Conservation (phyloP, 2,113 vertebrate genomes). For the Poecilia latipinna region DNA sequence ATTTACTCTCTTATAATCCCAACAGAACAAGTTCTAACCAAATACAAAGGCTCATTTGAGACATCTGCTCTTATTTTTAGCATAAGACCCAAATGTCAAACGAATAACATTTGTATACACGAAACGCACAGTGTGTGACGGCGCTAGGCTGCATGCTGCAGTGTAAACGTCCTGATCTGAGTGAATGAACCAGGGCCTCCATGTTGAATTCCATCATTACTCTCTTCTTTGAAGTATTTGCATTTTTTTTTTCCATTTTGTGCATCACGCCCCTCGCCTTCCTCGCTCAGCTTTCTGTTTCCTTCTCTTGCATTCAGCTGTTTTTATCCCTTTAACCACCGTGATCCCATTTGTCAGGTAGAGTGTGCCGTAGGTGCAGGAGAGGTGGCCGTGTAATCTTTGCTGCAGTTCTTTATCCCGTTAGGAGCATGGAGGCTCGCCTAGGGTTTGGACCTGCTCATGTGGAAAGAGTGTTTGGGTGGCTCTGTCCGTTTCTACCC, state of each 20-base stretch:
- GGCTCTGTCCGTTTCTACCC: constrained; percentile 67
- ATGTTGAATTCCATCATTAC: constrained; percentile 64
- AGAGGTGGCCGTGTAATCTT: constrained; percentile 78
- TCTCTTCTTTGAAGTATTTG: constrained; percentile 68
- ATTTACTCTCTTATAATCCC: constrained; percentile 4
- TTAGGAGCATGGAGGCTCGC: constrained; percentile 66
- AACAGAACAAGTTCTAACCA: neutral
- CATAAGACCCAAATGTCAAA: constrained; percentile 37
- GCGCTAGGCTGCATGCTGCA: constrained; percentile 38
- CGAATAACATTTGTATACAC: constrained; percentile 33
- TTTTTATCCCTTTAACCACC: constrained; percentile 78
- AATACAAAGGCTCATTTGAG: constrained; percentile 37
- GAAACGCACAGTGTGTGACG: constrained; percentile 39
- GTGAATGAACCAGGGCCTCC: constrained; percentile 47
- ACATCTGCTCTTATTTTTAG: constrained; percentile 37
- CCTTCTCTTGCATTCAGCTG: constrained; percentile 63
- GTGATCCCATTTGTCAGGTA: constrained; percentile 82
- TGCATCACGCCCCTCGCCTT: constrained; percentile 24
- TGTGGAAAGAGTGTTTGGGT: constrained; percentile 77
- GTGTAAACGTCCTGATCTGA: constrained; percentile 52
- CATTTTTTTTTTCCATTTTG: constrained; percentile 46
- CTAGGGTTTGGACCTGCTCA: constrained; percentile 70
- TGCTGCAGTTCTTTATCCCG: constrained; percentile 77
- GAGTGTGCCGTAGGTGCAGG: constrained; percentile 71
- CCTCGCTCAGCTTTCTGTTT: constrained; percentile 47